Percentiles rank a stretch among this genome's conserved stretches.
Conservation (phyloP, 1,140 invertebrate species). For the Nilaparvata lugens region DNA sequence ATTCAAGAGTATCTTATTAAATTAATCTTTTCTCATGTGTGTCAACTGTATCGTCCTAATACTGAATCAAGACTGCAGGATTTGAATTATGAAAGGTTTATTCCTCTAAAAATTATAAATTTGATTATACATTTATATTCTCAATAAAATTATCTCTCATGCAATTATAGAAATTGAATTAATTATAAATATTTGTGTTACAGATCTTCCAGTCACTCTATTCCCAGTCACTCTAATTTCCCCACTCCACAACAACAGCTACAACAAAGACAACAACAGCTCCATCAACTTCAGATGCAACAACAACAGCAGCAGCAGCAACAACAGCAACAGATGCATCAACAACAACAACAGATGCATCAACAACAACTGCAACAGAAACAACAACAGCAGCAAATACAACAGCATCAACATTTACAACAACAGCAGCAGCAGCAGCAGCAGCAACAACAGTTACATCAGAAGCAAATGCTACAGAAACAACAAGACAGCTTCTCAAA, state of each 20-base stretch:
- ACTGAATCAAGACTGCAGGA: no score
- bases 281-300: slow-evolving; percentile 9
- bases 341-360: slow-evolving; percentile 11
- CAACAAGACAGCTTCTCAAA: slow-evolving; percentile 10
- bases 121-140: no score
- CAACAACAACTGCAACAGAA: slow-evolving; percentile 9
- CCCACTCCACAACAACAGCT: slow-evolving; percentile 5
- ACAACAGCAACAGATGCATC: slow-evolving; percentile 12
- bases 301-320: slow-evolving; percentile 13
- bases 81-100: no score
- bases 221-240: no score
- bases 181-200: no score
- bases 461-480: slow-evolving; percentile 7
- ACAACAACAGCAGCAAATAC: slow-evolving; percentile 14
- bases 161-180: no score
- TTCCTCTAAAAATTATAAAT: no score
- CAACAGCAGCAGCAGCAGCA: slow-evolving; percentile 10
- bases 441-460: slow-evolving; percentile 11
- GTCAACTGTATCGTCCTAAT: no score
- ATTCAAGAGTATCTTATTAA: no score
- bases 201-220: no score
- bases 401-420: slow-evolving; percentile 9
- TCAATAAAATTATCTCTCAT: no score
- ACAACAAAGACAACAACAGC: slow-evolving; percentile 7
- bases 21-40: no score